Base-by-base conservation (phyloP, 2,888 invertebrate genomes). In the Pheosia tremula region DNA sequence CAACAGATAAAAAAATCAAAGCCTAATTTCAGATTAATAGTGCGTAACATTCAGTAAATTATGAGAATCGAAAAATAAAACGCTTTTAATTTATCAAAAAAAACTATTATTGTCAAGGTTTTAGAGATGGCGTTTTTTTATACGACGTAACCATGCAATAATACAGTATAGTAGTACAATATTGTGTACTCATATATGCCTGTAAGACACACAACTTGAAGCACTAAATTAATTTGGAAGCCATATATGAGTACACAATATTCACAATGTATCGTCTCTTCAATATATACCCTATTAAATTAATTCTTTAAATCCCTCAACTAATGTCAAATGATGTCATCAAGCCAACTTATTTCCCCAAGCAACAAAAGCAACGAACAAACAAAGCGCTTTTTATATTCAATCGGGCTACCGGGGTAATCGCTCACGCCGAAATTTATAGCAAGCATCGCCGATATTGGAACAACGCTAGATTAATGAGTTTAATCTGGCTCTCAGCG, bases 391-490 rank as follows among this genome's bases (percentile, higher is more conserved):
- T 82, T 79, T 80, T 80, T 78, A 53, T 74, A 63, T 72, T 67
- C 64, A 67, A 72, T 68, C 63, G 62, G 63, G 74, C 78, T 76
- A 77, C 73, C 62, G 68, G 57, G 70, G 81, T 83, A 83, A 85
- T 85, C 81, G 82, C 70, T 80, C 74, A 75, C 77, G 74, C 70
- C 66, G 71, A 75, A 85, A 85, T 85, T 83, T 85, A 85, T 84
- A 75, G 77, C 79, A 75, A 74, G 72, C 63, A 65, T 59, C 61
- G 66, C 69, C 77, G 78, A 82, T 84, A 85, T 85, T 83, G 83
- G 81, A 81, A 80, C 81, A 79, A 79, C 77, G 73, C 75, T 69
- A 73, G 82, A 86, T 84, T 85, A 85, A 86, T 85, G 85, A 81
- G 80, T 84, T 85, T 82, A 79, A 81, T 81, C 79, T 72, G 67